These are phyloP conservation scores for Ramphastos sulfuratus DNA, from an alignment of 2,113 vertebrate species.

Conservation along the genomic window DNA sequence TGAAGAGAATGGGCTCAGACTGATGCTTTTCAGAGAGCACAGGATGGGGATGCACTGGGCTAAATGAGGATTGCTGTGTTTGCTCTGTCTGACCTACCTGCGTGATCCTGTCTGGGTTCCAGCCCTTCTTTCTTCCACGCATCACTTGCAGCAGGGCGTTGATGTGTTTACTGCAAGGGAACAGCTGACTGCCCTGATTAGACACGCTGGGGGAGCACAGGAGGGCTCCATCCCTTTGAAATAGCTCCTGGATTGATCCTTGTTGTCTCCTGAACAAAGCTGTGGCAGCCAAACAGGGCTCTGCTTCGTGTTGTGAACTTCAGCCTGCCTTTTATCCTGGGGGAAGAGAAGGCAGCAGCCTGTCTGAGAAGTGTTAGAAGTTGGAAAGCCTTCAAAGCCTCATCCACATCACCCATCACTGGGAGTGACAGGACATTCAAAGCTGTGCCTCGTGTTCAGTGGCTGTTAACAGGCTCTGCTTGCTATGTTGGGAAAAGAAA, in stretches of 20 bases:
- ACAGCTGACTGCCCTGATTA: neutral
- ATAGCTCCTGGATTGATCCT: neutral
- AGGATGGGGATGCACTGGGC: no score
- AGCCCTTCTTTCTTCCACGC: neutral
- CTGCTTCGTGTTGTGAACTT: neutral
- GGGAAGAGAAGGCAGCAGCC: neutral
- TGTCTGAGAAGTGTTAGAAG: neutral
- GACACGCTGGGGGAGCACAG: neutral
- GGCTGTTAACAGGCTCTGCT: neutral
- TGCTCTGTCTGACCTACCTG: neutral
- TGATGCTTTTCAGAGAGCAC: no score
- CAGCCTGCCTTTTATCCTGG: neutral
- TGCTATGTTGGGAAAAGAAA: neutral
- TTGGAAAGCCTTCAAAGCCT: slow-evolving; percentile 14
- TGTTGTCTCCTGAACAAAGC: neutral
- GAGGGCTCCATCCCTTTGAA: neutral
- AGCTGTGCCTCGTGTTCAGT: neutral
- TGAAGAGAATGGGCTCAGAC: no score
- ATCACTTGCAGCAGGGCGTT: neutral
- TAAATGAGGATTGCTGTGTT: neutral
- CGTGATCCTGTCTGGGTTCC: neutral
- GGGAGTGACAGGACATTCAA: neutral
- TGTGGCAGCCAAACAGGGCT: neutral
- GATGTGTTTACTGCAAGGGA: neutral
- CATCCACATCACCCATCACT: neutral